Percentiles rank a stretch among this genome's conserved stretches.
phyloP scores from a whole-genome alignment of 2,888 invertebrate species.

The Diaperis boleti region DNA sequence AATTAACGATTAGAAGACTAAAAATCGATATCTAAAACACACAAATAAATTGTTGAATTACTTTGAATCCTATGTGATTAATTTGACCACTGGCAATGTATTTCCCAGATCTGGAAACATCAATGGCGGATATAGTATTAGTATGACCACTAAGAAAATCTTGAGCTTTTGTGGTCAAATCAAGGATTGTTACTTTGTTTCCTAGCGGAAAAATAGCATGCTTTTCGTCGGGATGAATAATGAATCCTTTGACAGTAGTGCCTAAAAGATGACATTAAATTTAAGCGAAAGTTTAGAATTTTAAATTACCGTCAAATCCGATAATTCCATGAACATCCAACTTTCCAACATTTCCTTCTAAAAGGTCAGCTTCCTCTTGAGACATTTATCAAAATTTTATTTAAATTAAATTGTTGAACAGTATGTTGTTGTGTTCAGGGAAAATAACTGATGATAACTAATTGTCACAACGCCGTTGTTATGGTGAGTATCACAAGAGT shows the following conservation, averaged over 20 bases:
- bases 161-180: slow-evolving; percentile 78
- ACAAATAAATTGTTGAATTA: slow-evolving; percentile 53
- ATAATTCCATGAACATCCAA: slow-evolving; percentile 79
- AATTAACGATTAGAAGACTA: not conserved
- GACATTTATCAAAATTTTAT: slow-evolving; percentile 20
- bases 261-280: slow-evolving; percentile 58
- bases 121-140: slow-evolving; percentile 82
- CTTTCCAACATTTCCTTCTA: slow-evolving; percentile 70
- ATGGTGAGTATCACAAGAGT: slow-evolving; percentile 3
- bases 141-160: slow-evolving; percentile 83
- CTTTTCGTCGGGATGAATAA: slow-evolving; percentile 78
- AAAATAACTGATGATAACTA: too few relatives aligned
- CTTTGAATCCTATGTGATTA: slow-evolving; percentile 91
- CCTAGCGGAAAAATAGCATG: slow-evolving; percentile 84
- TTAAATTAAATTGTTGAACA: too few relatives aligned
- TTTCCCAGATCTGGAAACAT: slow-evolving; percentile 80
- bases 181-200: slow-evolving; percentile 80
- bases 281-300: slow-evolving; percentile 41
- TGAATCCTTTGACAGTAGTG: slow-evolving; percentile 70
- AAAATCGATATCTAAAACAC: not conserved
- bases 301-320: slow-evolving; percentile 80
- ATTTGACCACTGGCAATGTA: slow-evolving; percentile 91
- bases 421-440: too few relatives aligned
- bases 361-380: slow-evolving; percentile 24
- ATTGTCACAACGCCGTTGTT: slow-evolving; percentile 8